A percentile compares a stretch with the other conserved stretches of the same genome.
Evolutionary conservation across 1,140 invertebrate genomes (phyloP).

Genomic region (Probaryconus sp.): DNA sequence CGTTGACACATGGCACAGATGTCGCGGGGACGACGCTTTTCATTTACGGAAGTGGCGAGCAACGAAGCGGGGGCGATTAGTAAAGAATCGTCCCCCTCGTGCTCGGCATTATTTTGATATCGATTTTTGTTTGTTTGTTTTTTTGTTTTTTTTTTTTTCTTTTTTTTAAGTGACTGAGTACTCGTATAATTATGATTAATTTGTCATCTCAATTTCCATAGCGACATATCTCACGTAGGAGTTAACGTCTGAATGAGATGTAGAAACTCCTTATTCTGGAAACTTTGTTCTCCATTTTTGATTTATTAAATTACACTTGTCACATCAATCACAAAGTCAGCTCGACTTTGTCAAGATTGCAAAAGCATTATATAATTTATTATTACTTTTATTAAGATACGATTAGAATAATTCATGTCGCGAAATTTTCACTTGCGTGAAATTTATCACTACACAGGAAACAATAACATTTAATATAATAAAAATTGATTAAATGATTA

Average conservation of each 20-base stretch:
- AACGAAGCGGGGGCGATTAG: slow-evolving; percentile 11
- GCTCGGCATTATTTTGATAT: background rate
- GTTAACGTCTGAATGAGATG: slow-evolving; percentile 34
- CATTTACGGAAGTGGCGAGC: background rate
- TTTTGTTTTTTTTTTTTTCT: no score
- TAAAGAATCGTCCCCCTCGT: background rate
- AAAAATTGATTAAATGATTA: no score
- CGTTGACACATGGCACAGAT: slow-evolving; percentile 32
- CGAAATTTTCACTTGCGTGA: no score
- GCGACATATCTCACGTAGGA: slow-evolving; percentile 14
- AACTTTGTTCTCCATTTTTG: slow-evolving; percentile 7
- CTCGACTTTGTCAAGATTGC: no score
- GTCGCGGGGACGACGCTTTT: slow-evolving; percentile 11
- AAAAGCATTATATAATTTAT: no score
- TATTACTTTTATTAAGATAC: background rate
- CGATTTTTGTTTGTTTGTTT: no score
- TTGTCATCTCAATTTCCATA: slow-evolving; percentile 24
- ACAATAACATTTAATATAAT: no score
- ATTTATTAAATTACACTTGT: background rate
- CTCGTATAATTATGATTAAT: slow-evolving; percentile 10
- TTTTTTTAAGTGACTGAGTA: no score
- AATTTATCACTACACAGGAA: no score
- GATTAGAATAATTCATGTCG: background rate
- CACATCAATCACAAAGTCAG: background rate
- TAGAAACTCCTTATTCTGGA: slow-evolving; percentile 16